phyloP scores from a whole-genome alignment of 2,888 invertebrate species.

The Drosophila subquinaria region DNA sequence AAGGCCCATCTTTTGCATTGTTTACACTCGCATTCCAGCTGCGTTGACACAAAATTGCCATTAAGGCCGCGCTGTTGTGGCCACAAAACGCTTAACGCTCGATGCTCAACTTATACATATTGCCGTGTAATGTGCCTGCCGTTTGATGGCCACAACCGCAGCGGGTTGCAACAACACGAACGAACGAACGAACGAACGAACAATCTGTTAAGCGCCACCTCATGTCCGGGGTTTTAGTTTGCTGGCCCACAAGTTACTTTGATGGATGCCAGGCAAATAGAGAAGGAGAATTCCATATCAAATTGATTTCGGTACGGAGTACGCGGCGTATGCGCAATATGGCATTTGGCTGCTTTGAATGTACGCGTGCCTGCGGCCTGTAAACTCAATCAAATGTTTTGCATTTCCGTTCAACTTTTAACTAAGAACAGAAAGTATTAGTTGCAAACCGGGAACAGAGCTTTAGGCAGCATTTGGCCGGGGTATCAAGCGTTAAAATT shows the following conservation, averaged over 20 bases:
- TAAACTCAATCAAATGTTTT: conserved; percentile 45
- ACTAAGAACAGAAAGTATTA: conserved; percentile 32
- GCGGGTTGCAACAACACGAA: conserved; percentile 37
- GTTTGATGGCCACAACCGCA: conserved; percentile 39
- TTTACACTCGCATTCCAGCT: conserved; percentile 48
- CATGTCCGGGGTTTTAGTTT: conserved; percentile 23
- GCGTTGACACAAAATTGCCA: conserved; percentile 68
- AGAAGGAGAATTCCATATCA: neutral
- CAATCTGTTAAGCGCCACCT: conserved; percentile 42
- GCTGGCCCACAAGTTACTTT: conserved; percentile 13
- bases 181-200: neutral
- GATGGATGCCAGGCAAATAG: conserved; percentile 11
- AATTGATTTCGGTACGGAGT: conserved; percentile 30
- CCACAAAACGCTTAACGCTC: conserved; percentile 47
- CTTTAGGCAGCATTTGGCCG: conserved; percentile 36
- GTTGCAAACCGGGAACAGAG: conserved; percentile 9
- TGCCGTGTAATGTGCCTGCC: conserved; percentile 11
- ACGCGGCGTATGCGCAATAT: conserved; percentile 27
- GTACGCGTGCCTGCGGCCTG: conserved; percentile 18
- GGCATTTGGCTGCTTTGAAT: neutral
- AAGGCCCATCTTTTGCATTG: conserved; percentile 26
- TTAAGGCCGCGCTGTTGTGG: conserved; percentile 54
- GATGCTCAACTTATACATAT: conserved; percentile 21
- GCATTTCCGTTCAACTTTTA: conserved; percentile 29
- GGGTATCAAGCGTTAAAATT: conserved; percentile 56